Evolutionary conservation across 2,113 vertebrate species (phyloP).

Genomic region (Cervus canadensis): DNA sequence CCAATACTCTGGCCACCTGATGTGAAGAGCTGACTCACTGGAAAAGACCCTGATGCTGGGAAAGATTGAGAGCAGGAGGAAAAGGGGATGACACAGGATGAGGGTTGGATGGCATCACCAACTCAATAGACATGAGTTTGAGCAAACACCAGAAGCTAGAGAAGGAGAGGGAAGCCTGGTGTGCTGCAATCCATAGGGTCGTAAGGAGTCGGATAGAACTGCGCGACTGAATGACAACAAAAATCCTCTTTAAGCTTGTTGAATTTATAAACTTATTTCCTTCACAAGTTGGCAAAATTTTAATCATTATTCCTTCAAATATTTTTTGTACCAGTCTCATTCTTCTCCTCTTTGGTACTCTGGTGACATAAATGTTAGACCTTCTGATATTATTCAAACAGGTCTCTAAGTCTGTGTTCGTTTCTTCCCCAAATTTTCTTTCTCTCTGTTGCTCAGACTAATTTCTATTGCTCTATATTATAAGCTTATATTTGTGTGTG

Average conservation of each 20-base stretch:
- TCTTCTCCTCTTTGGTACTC: neutral
- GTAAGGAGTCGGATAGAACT: neutral
- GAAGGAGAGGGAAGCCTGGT: neutral
- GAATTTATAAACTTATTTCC: neutral
- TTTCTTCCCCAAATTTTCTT: neutral
- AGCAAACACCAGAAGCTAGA: neutral
- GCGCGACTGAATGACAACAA: neutral
- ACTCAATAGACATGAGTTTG: neutral
- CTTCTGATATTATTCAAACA: neutral
- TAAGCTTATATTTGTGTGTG: neutral
- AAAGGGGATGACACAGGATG: neutral
- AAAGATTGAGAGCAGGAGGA: neutral
- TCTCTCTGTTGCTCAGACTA: neutral
- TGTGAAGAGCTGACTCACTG: neutral
- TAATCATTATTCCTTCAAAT: slow-evolving; percentile 10
- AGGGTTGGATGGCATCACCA: neutral
- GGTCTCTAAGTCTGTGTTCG: neutral
- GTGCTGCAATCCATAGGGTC: neutral
- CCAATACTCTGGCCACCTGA: neutral
- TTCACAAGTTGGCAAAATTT: neutral
- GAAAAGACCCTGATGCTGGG: neutral
- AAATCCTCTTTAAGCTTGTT: neutral
- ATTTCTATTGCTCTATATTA: slow-evolving; percentile 9
- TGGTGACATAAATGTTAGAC: neutral
- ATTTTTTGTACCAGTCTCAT: neutral